Conservation (phyloP, 2,888 invertebrate species). For the Bhutanitis thaidina region DNA sequence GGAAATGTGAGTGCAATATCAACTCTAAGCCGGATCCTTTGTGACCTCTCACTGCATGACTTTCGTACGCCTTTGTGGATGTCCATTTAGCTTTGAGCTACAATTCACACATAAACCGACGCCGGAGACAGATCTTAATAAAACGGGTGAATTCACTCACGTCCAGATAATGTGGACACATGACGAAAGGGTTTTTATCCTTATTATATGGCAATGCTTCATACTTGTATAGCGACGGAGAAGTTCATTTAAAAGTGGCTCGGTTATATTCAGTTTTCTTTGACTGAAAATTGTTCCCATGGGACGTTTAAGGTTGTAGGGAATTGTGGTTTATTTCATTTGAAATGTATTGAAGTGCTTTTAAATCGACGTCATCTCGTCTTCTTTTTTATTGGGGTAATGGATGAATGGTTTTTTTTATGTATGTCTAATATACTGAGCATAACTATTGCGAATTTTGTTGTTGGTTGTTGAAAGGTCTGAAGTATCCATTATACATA, state of each 20-base stretch:
- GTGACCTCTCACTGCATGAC: conserved; percentile 10
- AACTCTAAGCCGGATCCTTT: conserved; percentile 19
- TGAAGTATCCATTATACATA: too few species aligned
- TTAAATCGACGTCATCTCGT: too few species aligned
- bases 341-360: too few species aligned
- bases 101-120: not conserved
- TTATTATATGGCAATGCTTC: conserved; percentile 1
- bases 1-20: conserved; percentile 24
- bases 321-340: not conserved
- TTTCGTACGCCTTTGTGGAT: conserved; percentile 15
- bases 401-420: too few species aligned
- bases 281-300: not conserved
- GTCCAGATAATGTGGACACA: conserved; percentile 14
- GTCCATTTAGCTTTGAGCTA: conserved; percentile 4
- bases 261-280: conserved; percentile 6
- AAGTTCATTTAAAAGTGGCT: not conserved
- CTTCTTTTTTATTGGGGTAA: too few species aligned
- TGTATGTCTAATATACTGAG: too few species aligned
- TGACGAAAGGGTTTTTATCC: conserved; percentile 21
- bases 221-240: not conserved
- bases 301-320: not conserved
- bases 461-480: too few species aligned
- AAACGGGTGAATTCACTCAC: not conserved
- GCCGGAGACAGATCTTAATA: not conserved
- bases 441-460: too few species aligned